A percentile compares a stretch with the other conserved stretches of the same genome.
These are phyloP conservation scores for Lepus townsendii DNA, from an alignment of 2,797 vertebrate species.

Conservation along the genomic window DNA sequence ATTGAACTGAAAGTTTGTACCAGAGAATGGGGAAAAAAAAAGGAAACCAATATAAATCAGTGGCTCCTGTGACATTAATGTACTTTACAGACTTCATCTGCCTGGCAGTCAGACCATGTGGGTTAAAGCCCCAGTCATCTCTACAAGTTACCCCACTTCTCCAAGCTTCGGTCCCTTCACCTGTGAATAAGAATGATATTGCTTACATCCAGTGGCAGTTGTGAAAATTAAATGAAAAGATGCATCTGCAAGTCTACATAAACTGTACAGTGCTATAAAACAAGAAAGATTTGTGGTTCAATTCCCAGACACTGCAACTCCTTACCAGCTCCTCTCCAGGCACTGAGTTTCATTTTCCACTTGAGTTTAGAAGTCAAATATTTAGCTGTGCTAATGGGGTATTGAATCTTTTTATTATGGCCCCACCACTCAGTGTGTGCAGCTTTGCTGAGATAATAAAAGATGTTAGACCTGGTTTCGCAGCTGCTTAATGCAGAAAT, in stretches of 20 bases:
- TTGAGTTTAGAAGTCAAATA: constrained; percentile 85
- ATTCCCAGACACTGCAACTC: neutral
- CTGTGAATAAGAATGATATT: neutral
- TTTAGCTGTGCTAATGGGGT: constrained; percentile 83
- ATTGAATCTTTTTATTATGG: constrained; percentile 81
- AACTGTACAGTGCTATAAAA: neutral
- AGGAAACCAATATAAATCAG: neutral
- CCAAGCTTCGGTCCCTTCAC: neutral
- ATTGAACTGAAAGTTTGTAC: neutral
- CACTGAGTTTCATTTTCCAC: constrained; percentile 82
- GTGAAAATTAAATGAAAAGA: neutral
- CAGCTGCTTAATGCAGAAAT: constrained; percentile 87
- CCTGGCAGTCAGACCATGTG: neutral
- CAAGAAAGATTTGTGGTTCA: neutral
- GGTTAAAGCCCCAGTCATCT: neutral
- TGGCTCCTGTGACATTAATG: neutral
- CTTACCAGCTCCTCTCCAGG: constrained; percentile 65
- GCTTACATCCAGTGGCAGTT: too few species aligned
- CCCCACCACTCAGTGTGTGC: constrained; percentile 59
- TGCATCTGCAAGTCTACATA: neutral
- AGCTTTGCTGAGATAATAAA: constrained; percentile 79
- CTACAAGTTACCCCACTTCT: neutral
- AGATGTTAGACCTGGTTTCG: constrained; percentile 76
- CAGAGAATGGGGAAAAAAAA: neutral
- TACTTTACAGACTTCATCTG: neutral